Base-by-base conservation (phyloP, 2,888 invertebrate species). In the Cheilosia soror region DNA sequence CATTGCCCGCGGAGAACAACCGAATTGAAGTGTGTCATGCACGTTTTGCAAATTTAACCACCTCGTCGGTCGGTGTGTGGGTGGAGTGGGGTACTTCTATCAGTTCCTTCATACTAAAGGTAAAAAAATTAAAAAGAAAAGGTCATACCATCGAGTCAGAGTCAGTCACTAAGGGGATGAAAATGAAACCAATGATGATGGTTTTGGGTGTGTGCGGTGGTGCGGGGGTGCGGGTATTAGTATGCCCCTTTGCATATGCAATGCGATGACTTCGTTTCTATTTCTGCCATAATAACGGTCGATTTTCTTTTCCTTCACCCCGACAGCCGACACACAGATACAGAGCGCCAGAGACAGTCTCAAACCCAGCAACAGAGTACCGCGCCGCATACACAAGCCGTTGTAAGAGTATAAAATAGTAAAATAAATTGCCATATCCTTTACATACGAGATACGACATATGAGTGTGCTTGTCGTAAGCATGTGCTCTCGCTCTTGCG, bases 21-120 rank as follows among this genome's bases (percentile, higher is more conserved):
- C 33, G 49, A 82, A 82, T 82, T 86, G 86, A 86, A 86, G 86
- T 86, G 86, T 86, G 82, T 82, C 86, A 86, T 77, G 86, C 86
- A 86, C 85, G 85, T 82, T 86, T 86, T 77, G 58, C 66, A 62
- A 80, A 73, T 66, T 53, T 55, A 49, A 31, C 53, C 53, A 47
- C 47, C 33, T 15, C 42, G 9, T 6, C 1, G n/a, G 20, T 7
- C 42, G 29, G 20, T 4, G 25, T 42, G 9, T 20, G 20, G 20
- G 20, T 20, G 20, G 20, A 20, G 20, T 2, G 20, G 20, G 20
- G 20, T 20, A 20, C 20, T 20, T 20, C 20, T 20, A 20, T 20
- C 20, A 20, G 20, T 20, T 20, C 20, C 20, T 20, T 20, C 20
- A 20, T 20, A 20, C 20, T 20, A 4, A 11, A 29, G n/a, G 62